Evolutionary conservation across 1,140 invertebrate genomes (phyloP), one percentile per base, ranked within the genome.

Genomic region (Pogonomyrmex californicus): DNA sequence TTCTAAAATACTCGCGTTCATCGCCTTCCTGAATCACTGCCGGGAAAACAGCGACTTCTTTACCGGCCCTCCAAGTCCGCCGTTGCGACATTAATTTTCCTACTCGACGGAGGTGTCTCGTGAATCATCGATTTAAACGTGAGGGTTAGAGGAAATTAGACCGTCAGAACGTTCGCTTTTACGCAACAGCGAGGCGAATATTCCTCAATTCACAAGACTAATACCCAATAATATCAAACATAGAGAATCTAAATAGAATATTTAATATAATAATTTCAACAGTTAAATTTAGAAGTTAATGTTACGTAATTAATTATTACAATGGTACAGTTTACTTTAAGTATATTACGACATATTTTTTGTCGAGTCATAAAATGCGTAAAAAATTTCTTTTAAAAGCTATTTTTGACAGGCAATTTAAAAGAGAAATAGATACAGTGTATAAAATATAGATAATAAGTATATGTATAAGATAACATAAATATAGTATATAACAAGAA

Each of bases 71-170:
- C 51, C 9, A n/a, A 17, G 44, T 33, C 17, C 38, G 54, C n/a
- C 38, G 51, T 82, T 58, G 41, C 38, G 56, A 75, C 54, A 75
- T 75, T 83, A 47, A 83, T 83, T 83, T 60, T 75, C 68, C n/a
- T 41, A 62, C 33, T 36, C 66, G 38, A 23, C 56, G 17, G 5
- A 62, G n/a, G 17, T 83, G 79, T 60, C 30, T 30, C 12, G 41
- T 62, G 79, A 83, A 83, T 83, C 68, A 62, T 62, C 79, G 68
- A 75, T 75, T 83, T 83, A 49, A 33, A 33, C 36, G 41, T n/a
- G 51, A 81, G 44, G 49, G 38, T 56, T 58, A 41, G 47, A 51
- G n/a, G 49, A 81, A 70, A 81, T 81, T 70, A 23, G 14, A 56
- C 33, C 63, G 49, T 54, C 63, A 33, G 33, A 7, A 9, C 33